Conservation (phyloP, 23 tunicate species). For the Botrylloides violaceus region DNA sequence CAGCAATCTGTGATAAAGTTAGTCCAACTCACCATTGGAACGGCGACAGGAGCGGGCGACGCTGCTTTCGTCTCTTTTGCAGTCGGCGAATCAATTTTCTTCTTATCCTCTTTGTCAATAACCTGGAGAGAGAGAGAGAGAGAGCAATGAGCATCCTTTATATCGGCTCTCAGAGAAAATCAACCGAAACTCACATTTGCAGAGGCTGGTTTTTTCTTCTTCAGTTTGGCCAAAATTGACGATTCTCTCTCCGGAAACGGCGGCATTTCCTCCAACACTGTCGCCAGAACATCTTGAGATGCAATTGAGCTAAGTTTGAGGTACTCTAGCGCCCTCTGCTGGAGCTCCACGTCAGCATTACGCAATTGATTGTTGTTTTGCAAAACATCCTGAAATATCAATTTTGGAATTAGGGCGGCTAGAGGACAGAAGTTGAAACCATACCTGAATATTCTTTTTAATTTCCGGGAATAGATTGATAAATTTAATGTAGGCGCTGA, state of each 20-base stretch:
- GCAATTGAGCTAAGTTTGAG: slow-evolving; percentile 78
- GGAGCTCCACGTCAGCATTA: slow-evolving; percentile 98
- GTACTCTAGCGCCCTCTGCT: slow-evolving; percentile 95
- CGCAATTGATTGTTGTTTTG: slow-evolving; percentile 79
- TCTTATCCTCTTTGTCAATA: slow-evolving; percentile 67
- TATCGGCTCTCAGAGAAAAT: background rate
- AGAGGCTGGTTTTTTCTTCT: slow-evolving; percentile 97
- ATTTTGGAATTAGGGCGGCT: background rate
- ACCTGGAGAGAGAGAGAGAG: slow-evolving; percentile 25
- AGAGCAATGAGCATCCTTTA: too few relatives aligned
- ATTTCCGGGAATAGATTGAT: slow-evolving; percentile 96
- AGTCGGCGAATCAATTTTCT: slow-evolving; percentile 22
- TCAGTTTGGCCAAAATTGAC: slow-evolving; percentile 90
- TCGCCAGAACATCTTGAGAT: slow-evolving; percentile 92
- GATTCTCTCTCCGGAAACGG: slow-evolving; percentile 97
- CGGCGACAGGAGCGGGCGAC: background rate
- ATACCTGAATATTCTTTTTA: slow-evolving; percentile 78
- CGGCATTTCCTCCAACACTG: slow-evolving; percentile 99
- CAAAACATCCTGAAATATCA: slow-evolving; percentile 91
- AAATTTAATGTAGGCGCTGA: slow-evolving; percentile 92
- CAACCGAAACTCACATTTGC: slow-evolving; percentile 38
- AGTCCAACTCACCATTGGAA: background rate
- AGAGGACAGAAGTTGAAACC: too few relatives aligned
- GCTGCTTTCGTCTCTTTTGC: slow-evolving; percentile 24
- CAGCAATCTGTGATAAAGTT: too few relatives aligned